Conservation (phyloP, 1,140 invertebrate genomes). For the Gryllus bimaculatus region DNA sequence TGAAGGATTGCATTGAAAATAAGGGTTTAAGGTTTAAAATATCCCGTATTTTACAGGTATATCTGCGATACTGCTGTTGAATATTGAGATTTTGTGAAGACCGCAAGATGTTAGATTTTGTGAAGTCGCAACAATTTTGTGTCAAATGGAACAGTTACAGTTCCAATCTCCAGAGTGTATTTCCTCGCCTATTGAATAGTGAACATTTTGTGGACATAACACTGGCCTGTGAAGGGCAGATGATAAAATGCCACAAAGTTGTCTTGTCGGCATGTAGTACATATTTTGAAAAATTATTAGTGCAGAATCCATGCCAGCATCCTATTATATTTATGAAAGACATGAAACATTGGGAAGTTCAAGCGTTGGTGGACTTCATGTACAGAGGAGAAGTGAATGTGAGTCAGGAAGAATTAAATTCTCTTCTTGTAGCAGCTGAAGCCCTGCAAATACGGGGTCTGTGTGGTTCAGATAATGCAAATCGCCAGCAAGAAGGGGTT, state of each 20-base stretch:
- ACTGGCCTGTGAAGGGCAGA: conserved; percentile 74
- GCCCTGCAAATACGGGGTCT: conserved; percentile 38
- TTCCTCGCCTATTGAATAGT: conserved; percentile 67
- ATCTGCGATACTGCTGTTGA: too few relatives aligned
- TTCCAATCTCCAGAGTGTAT: conserved; percentile 67
- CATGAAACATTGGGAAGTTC: conserved; percentile 55
- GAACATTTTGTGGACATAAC: conserved; percentile 86
- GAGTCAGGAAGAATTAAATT: conserved; percentile 67
- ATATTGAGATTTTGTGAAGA: too few relatives aligned
- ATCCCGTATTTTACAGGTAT: too few relatives aligned
- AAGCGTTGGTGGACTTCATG: conserved; percentile 77
- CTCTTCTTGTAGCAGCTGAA: conserved; percentile 69
- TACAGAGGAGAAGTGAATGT: conserved; percentile 80
- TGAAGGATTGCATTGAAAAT: too few relatives aligned
- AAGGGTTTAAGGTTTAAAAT: too few relatives aligned
- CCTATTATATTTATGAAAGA: conserved; percentile 39
- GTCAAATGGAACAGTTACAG: conserved; percentile 84
- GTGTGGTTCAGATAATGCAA: conserved; percentile 16
- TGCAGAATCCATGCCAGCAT: conserved; percentile 36
- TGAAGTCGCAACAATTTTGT: conserved; percentile 44
- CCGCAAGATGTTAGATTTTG: too few relatives aligned
- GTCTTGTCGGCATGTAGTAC: conserved; percentile 38
- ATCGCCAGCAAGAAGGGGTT: neutral
- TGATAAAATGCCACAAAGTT: conserved; percentile 77
- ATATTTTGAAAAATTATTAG: conserved; percentile 38